Base-by-base conservation (phyloP, 2,888 invertebrate species). In the Apocheima hispidaria region DNA sequence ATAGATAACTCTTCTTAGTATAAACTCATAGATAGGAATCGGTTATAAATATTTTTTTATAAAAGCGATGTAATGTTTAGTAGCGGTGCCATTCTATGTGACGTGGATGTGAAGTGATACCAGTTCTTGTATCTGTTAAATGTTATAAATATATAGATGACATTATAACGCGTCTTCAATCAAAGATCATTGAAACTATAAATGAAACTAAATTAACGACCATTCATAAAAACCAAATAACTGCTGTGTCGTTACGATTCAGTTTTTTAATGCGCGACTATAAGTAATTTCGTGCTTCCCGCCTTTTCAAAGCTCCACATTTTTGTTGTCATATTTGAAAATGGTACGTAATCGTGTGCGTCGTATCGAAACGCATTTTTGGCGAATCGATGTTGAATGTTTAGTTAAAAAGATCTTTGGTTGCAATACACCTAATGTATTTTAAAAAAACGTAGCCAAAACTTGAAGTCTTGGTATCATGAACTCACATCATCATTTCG, bases 11-110 rank as follows among this genome's bases (percentile, higher is more conserved):
- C 78, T 83, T 82, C 75, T 81, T 86, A 84, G 82, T 26, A 26
- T 83, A 78, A 66, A 82, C 78, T 81, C 76, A 41, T 86, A 85
- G 82, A 82, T 86, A 85, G 83, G 82, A 72, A 82, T 83, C 84
- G 73, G 82, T 83, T 83, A 77, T 80, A 81, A 80, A 79, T 81
- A 79, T 82, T 80, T 78, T 81, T 81, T 80, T 77, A 72, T 80
- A 77, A 63, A 78, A 74, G 73, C 78, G 77, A 79, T 78, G 73
- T 82, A 80, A 79, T 80, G 78, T 83, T 84, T 84, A 78, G 81
- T 85, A 85, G 85, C 73, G 85, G 87, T 89, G 88, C 89, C 88
- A 90, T 90, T 87, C 79, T 75, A 78, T 80, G 82, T 83, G 79
- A 83, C 73, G 79, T 82, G 66, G 63, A 72, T 71, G 66, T 65